These are phyloP conservation scores for Tipula lateralis DNA, from an alignment of 2,888 invertebrate species.

Conservation along the genomic window DNA sequence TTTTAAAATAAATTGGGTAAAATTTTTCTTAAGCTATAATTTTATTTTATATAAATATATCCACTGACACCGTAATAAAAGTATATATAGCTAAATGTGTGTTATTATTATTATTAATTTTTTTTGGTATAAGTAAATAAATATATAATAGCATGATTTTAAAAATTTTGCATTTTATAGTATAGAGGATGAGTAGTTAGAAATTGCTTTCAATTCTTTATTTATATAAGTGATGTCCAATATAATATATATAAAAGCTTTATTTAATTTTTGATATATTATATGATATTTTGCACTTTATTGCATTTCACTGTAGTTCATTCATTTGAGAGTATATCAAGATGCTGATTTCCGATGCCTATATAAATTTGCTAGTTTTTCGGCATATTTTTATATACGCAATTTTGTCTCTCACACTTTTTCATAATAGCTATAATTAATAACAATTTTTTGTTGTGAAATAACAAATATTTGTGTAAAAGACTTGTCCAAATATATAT, in stretches of 20 bases:
- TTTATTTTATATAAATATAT: not conserved
- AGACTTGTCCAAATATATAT: not conserved
- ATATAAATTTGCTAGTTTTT: not conserved
- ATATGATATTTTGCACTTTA: not conserved
- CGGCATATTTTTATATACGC: not conserved
- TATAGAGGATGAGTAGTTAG: slow-evolving; percentile 2
- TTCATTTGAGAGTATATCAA: not conserved
- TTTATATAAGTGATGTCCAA: not conserved
- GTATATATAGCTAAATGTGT: not conserved
- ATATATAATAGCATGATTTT: not conserved
- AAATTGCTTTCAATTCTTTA: not conserved
- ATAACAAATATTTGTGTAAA: slow-evolving; percentile 1
- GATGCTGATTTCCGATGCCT: not conserved
- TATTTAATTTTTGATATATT: too few species aligned
- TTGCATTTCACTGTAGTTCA: not conserved
- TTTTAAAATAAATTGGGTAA: not conserved
- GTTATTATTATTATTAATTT: not conserved
- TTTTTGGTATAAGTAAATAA: not conserved
- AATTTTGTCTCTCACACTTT: not conserved
- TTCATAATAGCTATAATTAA: not conserved
- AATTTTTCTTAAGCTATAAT: not conserved
- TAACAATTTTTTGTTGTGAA: not conserved
- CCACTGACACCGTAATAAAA: not conserved
- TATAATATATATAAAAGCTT: not conserved
- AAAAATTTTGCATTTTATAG: not conserved